These are phyloP conservation scores for Phymanthus crucifer DNA, from an alignment of 92 coral and sea anemone species.

Conservation along the genomic window DNA sequence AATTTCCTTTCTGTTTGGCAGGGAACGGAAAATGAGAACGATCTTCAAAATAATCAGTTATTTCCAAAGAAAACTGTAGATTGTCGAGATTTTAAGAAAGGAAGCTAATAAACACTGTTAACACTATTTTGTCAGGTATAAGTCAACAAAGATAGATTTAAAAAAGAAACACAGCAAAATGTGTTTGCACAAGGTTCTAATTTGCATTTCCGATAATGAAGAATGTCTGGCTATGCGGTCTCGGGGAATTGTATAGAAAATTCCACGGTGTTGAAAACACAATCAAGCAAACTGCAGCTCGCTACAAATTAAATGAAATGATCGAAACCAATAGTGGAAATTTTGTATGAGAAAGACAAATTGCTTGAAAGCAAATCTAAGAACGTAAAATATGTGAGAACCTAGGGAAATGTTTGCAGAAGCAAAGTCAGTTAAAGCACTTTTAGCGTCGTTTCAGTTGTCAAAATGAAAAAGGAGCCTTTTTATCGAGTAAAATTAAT, in stretches of 20 bases:
- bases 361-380: not conserved
- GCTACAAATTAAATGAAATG: not conserved
- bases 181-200: constrained; percentile 1
- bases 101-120: not conserved
- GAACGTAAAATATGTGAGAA: not conserved
- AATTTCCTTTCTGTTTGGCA: not conserved
- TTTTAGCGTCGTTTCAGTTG: constrained; percentile 8
- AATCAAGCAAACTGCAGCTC: not conserved
- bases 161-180: not conserved
- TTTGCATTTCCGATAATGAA: not conserved
- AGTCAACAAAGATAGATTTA: not conserved
- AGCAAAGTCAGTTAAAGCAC: not conserved
- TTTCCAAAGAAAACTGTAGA: not conserved
- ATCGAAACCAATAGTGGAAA: not conserved
- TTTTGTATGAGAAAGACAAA: not conserved
- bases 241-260: not conserved
- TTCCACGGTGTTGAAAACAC: not conserved
- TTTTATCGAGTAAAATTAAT: not conserved
- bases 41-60: not conserved
- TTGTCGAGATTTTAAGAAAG: not conserved
- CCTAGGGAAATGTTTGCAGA: not conserved
- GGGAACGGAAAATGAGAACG: not conserved
- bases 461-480: not conserved
- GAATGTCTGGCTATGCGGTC: not conserved
- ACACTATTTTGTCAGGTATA: not conserved